phyloP scores from a whole-genome alignment of 2,797 vertebrate species.

The Gobio occitaniae region DNA sequence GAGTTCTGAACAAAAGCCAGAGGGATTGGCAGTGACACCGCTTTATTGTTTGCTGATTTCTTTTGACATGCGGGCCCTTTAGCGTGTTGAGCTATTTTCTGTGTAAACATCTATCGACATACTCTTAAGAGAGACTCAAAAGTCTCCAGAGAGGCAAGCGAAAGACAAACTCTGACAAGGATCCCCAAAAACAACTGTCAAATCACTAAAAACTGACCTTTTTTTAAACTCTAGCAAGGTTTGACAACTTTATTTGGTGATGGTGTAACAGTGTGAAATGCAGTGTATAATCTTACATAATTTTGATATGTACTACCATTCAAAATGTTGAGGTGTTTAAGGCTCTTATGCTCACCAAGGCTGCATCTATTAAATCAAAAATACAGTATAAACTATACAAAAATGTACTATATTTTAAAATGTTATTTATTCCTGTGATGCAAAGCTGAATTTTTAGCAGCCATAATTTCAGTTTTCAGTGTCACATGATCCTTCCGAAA shows the following conservation, averaged over 20 bases:
- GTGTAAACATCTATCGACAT: conserved; percentile 50
- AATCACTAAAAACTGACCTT: conserved; percentile 19
- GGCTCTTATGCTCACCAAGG: background rate
- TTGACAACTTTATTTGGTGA: background rate
- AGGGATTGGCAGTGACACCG: conserved; percentile 57
- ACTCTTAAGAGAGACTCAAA: conserved; percentile 23
- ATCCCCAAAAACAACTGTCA: conserved; percentile 10
- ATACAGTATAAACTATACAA: background rate
- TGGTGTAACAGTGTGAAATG: background rate
- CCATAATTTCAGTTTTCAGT: background rate
- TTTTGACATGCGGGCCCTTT: conserved; percentile 55
- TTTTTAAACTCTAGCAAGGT: conserved; percentile 13
- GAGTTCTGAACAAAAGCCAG: conserved; percentile 63
- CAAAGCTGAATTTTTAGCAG: background rate
- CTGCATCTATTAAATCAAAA: background rate
- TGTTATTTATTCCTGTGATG: background rate
- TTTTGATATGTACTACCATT: background rate
- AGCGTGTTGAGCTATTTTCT: conserved; percentile 52
- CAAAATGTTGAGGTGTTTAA: background rate
- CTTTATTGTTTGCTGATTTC: conserved; percentile 61
- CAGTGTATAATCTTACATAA: background rate
- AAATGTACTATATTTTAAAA: background rate
- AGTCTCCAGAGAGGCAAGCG: conserved; percentile 12
- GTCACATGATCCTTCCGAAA: background rate
- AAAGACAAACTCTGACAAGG: conserved; percentile 20